Evolutionary conservation across 2,797 vertebrate genomes (phyloP), one percentile per base, ranked within the genome.

Genomic region (Enteromius unitaeniatus): DNA sequence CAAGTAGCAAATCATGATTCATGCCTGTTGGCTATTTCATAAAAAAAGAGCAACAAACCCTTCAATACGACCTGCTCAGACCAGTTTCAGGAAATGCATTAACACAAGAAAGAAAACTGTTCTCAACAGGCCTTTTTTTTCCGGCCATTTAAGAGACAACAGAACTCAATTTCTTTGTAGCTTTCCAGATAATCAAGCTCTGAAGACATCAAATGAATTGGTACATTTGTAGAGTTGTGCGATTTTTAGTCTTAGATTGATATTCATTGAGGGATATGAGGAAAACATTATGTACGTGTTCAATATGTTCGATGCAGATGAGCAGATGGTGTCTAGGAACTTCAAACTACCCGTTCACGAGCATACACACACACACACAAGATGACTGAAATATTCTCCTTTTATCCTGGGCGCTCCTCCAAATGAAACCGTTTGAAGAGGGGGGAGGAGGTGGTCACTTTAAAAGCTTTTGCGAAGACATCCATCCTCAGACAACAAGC

Each of bases 401-500:
- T 82, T 82, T 65, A 75, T 64, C 10, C 47, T 65, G 60, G 70
- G 58, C 70, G 51, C 8, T 74, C 42, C 45, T 74, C 47, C 72
- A 75, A 75, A 75, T 82, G 6, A 75, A 75, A 72, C 58, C 74
- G 53, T 72, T 73, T 81, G 23, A 73, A 47, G 45, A 55, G 2
- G 11, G 73, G 45, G 58, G 55, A 23, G 49, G 53, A 42, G 60
- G 47, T 40, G 47, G 60, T 55, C 62, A 75, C 17, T 75, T 65
- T 75, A 67, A 75, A 75, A 75, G 72, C 60, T 76, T 82, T 55
- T 76, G 31, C 34, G 19, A 68, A 83, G 72, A 67, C 72, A 83
- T 83, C 34, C 72, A 42, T 83, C 34, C 7, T n/a, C 11, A 75
- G 72, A 75, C 45, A 82, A 53, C 72, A 55, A 26, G 45, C 10